phyloP scores from a whole-genome alignment of 1,140 invertebrate genomes.

The Spodoptera frugiperda region DNA sequence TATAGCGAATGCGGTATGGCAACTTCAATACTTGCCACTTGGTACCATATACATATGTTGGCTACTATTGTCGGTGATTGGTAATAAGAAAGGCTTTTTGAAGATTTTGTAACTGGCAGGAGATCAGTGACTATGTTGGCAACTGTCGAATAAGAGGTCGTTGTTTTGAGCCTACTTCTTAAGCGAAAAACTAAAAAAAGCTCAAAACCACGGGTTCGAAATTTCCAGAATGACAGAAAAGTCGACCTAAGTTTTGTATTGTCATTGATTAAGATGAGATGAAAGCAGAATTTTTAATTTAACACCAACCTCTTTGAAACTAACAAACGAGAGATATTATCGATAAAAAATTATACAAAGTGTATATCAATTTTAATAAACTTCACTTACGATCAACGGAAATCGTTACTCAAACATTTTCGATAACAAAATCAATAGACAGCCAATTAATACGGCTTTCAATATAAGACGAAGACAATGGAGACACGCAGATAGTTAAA shows the following conservation, averaged over 20 bases:
- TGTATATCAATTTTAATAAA: neutral
- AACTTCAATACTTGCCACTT: conserved; percentile 52
- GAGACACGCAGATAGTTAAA: conserved; percentile 48
- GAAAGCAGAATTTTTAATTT: too few species aligned
- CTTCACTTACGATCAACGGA: neutral
- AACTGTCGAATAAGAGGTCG: too few species aligned
- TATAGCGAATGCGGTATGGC: conserved; percentile 51
- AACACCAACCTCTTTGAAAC: too few species aligned
- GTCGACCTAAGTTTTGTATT: too few species aligned
- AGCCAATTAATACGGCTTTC: conserved; percentile 32
- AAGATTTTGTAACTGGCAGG: neutral
- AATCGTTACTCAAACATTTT: neutral
- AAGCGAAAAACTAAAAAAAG: too few species aligned
- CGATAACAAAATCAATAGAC: conserved; percentile 14
- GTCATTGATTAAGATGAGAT: too few species aligned
- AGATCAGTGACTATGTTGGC: too few species aligned
- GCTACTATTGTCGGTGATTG: neutral
- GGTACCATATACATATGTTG: conserved; percentile 44
- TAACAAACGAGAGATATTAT: too few species aligned
- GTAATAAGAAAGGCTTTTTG: neutral
- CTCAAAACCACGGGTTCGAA: too few species aligned
- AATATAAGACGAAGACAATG: conserved; percentile 35
- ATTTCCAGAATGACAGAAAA: too few species aligned
- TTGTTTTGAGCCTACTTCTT: too few species aligned
- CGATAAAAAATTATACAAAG: too few species aligned